Base-by-base conservation (phyloP, 2,888 invertebrate species). In the Synanthedon formicaeformis region DNA sequence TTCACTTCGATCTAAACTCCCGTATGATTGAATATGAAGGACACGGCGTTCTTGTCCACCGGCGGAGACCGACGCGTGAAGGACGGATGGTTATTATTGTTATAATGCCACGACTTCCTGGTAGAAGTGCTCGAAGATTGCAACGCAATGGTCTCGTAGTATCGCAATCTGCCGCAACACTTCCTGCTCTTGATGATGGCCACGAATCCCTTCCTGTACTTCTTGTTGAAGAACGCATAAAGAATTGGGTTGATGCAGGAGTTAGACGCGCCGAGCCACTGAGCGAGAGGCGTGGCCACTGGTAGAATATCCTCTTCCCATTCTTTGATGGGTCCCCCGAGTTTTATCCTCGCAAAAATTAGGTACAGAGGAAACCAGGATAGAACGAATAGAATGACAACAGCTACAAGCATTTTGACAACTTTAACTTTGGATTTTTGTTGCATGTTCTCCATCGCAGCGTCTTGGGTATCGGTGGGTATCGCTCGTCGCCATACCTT, bases 201-300 rank as follows among this genome's bases (percentile, higher is more conserved):
- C 48, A 94, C 91, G 76, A 98, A 97, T 4, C 97, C 97, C 56
- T 93, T 91, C 12, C 97, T 89, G 78, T 94, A 98, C 77, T 97
- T 97, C 75, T 95, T 95, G 81, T 97, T 97, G 84, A 97, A 96
- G 84, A 96, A 97, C 2, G 96, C 96, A 78, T 97, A 97, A 54
- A 98, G 89, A 58, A 98, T 93, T 0, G 97, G 97, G 80, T 98
- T 98, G 70, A 97, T 96, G 89, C 97, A 97, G 16, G 96, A 96
- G 79, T 98, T 98, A 14, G 96, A 96, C 0, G 96, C 93, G 2
- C 97, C 97, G 50, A 98, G 86, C 96, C 95, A 96, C 75, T 96
- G 97, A 4, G 95, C 96, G 52, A 97, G 90, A 3, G 97, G 97
- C 14, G 95, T 94, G 2, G 94, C 92, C 16, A 94, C 91, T 50